Percentiles rank a stretch among this genome's conserved stretches.
Evolutionary conservation across 2,888 invertebrate species (phyloP).

Genomic region (Epistrophe grossulariae): DNA sequence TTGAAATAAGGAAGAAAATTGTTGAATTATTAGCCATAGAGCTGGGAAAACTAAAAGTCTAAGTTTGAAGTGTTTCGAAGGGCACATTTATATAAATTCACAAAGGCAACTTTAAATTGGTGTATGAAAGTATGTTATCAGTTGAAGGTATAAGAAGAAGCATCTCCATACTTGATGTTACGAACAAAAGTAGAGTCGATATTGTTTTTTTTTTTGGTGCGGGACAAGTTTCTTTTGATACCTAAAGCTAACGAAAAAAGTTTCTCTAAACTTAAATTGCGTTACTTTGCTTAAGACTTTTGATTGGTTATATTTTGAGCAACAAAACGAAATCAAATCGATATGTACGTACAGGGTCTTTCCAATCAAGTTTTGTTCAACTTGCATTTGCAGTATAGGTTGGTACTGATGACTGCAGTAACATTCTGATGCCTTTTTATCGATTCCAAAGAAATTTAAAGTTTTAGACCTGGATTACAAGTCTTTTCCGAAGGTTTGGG

Average conservation of each 20-base stretch:
- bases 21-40: conserved; percentile 11
- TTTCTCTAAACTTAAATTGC: background rate
- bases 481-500: no score
- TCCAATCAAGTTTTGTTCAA: no score
- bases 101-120: conserved; percentile 18
- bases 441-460: no score
- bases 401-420: no score
- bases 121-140: conserved; percentile 4
- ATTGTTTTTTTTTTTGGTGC: background rate
- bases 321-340: background rate
- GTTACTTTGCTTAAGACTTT: background rate
- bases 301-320: background rate
- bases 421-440: no score
- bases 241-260: background rate
- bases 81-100: conserved; percentile 14
- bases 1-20: conserved; percentile 31
- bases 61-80: conserved; percentile 13
- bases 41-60: background rate
- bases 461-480: no score
- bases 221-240: background rate
- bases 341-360: background rate
- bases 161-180: background rate
- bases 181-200: background rate
- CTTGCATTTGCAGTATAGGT: no score
- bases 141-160: background rate